A percentile compares a stretch with the other conserved stretches of the same genome.
phyloP scores from a whole-genome alignment of 2,888 invertebrate species.

The Philereme vetulata region DNA sequence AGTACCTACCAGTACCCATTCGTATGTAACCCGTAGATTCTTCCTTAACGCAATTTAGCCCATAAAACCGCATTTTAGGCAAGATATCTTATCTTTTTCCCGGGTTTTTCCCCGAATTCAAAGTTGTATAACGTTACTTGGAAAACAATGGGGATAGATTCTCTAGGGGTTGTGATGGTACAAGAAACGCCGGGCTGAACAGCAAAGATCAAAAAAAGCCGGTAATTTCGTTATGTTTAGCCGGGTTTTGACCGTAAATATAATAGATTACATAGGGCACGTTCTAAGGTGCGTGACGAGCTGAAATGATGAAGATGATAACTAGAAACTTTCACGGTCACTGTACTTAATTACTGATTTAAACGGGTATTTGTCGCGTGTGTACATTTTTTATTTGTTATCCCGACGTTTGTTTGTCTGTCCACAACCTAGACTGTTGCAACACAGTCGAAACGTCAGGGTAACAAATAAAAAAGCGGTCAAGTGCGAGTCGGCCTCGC shows the following conservation, averaged over 20 bases:
- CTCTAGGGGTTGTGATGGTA: conserved; percentile 5
- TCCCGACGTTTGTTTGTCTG: too few relatives aligned
- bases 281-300: too few relatives aligned
- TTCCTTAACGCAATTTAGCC: conserved; percentile 32
- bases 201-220: not conserved
- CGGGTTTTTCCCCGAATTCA: conserved; percentile 36
- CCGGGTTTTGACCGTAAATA: not conserved
- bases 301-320: too few relatives aligned
- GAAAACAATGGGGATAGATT: conserved; percentile 30
- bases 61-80: conserved; percentile 37
- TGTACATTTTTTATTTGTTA: too few relatives aligned
- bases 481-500: too few relatives aligned
- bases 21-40: conserved; percentile 35
- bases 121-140: conserved; percentile 35
- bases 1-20: conserved; percentile 23
- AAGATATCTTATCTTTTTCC: conserved; percentile 38
- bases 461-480: too few relatives aligned
- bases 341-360: too few relatives aligned
- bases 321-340: too few relatives aligned
- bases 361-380: too few relatives aligned
- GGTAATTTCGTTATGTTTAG: too few relatives aligned
- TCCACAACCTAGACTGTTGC: too few relatives aligned
- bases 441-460: too few relatives aligned
- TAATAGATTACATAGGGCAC: not conserved
- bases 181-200: not conserved